Base-by-base conservation (phyloP, 2,888 invertebrate genomes). In the Mesodorylaimus sp. region DNA sequence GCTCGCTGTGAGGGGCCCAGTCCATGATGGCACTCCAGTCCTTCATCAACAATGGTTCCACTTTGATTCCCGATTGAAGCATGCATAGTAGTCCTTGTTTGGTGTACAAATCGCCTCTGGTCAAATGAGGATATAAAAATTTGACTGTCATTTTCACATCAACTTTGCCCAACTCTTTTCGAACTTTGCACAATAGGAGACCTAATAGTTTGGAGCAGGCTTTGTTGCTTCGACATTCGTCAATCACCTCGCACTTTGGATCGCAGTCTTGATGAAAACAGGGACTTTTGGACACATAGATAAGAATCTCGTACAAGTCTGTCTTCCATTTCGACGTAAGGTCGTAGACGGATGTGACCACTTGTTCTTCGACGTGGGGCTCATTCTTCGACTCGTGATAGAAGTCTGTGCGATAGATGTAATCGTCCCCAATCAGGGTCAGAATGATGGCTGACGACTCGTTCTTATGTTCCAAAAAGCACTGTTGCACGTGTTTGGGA, bases 211-310 rank as follows among this genome's bases (percentile, higher is more conserved):
- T 64, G 3, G 64, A 64, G 45, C 64, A 64, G 13, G 58, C 58
- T 42, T 65, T 64, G 49, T 64, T 64, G 43, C 58, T 58, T 47
- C 56, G 60, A 53, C 64, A 64, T 53, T 64, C 64, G 45, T 64
- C 64, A 5, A 64, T 62, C 3, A 64, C 64, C 52, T 64, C 64
- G 45, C 64, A 64, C 44, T 61, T 62, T 0, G 64, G 64, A 45
- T 64, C 64, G 50, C 64, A 64, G 53, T 64, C 64, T 47, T 65
- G 64, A 56, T 64, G 64, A 55, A 64, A 65, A 50, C 64, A 65
- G 2, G 64, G 64, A 26, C 59, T 60, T 52, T 65, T 64, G n/a
- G 63, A 62, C 29, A 64, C 62, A 52, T 63, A 64, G 26, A 65
- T 61, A 24, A 63, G 55, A 41, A 64, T 62, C 51, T 64, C 64